phyloP scores from a whole-genome alignment of 2,888 invertebrate species.

The Piscicola geometra region DNA sequence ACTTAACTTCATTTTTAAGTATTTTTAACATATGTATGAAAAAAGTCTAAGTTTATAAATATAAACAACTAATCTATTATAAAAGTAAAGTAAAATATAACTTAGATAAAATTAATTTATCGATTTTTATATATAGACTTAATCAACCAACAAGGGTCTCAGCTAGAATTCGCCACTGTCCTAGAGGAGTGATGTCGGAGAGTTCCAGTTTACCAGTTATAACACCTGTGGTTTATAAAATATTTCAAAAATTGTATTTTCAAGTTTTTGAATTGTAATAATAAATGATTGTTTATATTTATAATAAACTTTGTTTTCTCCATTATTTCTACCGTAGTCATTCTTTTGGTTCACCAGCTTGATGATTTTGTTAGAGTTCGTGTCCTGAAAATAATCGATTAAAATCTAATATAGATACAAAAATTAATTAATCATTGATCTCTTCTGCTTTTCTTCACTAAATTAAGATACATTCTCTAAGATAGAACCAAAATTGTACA shows the following conservation, averaged over 20 bases:
- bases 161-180: constrained; percentile 27
- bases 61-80: no score
- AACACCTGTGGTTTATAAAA: constrained; percentile 8
- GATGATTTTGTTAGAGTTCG: not conserved
- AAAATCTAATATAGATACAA: no score
- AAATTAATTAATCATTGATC: no score
- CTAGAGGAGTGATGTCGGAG: constrained; percentile 26
- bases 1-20: no score
- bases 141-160: not conserved
- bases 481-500: no score
- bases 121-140: not conserved
- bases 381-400: constrained; percentile 8
- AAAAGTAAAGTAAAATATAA: no score
- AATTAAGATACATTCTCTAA: no score
- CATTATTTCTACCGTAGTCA: constrained; percentile 5
- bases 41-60: not conserved
- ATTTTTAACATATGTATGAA: not conserved
- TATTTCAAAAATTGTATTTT: not conserved
- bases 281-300: not conserved
- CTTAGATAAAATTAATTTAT: not conserved
- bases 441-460: no score
- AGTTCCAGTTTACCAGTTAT: constrained; percentile 12
- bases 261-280: not conserved
- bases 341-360: not conserved
- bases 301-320: no score